These are phyloP conservation scores for Plusia festucae DNA, from an alignment of 2,888 invertebrate species.

Conservation along the genomic window DNA sequence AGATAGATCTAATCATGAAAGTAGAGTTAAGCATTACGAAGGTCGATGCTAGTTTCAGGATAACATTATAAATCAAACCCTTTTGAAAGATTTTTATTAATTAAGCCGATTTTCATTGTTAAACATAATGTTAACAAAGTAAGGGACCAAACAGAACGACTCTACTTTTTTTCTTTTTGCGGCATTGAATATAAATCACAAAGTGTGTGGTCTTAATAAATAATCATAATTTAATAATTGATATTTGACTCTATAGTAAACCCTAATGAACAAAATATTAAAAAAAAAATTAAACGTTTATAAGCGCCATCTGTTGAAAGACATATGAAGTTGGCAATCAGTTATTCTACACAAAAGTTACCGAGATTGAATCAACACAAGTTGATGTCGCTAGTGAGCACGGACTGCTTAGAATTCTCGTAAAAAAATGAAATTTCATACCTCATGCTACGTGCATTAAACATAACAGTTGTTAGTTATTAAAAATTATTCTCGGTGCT, in stretches of 20 bases:
- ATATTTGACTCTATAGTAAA: background rate
- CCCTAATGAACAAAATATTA: too few relatives aligned
- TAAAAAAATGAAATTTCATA: background rate
- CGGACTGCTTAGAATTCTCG: background rate
- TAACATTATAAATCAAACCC: background rate
- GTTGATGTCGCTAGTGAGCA: constrained; percentile 7
- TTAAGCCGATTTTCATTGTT: too few relatives aligned
- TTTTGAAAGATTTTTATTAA: background rate
- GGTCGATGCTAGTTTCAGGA: constrained; percentile 8
- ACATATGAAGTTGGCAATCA: background rate
- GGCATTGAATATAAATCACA: background rate
- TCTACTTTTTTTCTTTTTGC: background rate
- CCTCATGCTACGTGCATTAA: background rate
- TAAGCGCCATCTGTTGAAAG: constrained; percentile 9
- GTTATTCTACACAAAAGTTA: background rate
- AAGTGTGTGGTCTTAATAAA: background rate
- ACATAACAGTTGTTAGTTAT: background rate
- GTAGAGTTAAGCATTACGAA: constrained; percentile 26
- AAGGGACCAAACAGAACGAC: background rate
- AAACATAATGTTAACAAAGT: background rate
- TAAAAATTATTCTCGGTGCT: background rate
- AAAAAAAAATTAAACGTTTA: too few relatives aligned
- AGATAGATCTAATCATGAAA: constrained; percentile 36
- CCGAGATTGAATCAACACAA: background rate
- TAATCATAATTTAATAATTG: background rate